Conservation (phyloP, 2,113 vertebrate species). For the Prochilodus magdalenae region DNA sequence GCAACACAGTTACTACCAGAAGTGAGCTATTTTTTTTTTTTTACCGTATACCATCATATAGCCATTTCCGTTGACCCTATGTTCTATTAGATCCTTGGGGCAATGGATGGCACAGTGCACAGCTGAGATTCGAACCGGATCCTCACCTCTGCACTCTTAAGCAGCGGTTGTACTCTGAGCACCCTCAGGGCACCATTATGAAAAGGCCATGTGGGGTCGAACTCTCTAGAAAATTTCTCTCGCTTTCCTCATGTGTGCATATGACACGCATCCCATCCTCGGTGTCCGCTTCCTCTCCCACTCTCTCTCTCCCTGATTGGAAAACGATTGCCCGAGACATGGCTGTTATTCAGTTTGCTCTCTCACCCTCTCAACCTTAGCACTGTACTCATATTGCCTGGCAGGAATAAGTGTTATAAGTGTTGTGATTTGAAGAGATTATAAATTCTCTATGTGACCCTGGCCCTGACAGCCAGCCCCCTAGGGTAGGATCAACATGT, state of each 20-base stretch:
- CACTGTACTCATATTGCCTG: constrained; percentile 16
- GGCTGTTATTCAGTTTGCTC: constrained; percentile 39
- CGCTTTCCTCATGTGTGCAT: not conserved
- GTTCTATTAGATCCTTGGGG: not conserved
- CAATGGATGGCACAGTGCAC: not conserved
- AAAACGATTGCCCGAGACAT: constrained; percentile 54
- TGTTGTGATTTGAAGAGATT: constrained; percentile 31
- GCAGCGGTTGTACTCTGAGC: not conserved
- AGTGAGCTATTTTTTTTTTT: not conserved
- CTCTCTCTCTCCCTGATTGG: constrained; percentile 32
- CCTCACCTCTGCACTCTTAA: constrained; percentile 2
- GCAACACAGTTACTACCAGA: no score
- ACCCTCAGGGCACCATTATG: constrained; percentile 4
- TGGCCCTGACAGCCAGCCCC: constrained; percentile 50
- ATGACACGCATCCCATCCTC: constrained; percentile 16
- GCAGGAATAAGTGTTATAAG: constrained; percentile 29
- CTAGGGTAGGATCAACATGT: constrained; percentile 52
- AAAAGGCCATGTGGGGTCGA: constrained; percentile 10
- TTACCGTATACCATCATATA: not conserved
- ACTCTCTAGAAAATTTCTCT: constrained; percentile 6
- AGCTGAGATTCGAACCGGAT: not conserved
- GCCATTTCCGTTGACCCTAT: not conserved
- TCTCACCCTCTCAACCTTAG: not conserved
- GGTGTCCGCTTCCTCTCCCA: constrained; percentile 40
- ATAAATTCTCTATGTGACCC: constrained; percentile 32